A percentile compares a stretch with the other conserved stretches of the same genome.
phyloP scores from a whole-genome alignment of 2,888 invertebrate species.

The Eulithis testata region DNA sequence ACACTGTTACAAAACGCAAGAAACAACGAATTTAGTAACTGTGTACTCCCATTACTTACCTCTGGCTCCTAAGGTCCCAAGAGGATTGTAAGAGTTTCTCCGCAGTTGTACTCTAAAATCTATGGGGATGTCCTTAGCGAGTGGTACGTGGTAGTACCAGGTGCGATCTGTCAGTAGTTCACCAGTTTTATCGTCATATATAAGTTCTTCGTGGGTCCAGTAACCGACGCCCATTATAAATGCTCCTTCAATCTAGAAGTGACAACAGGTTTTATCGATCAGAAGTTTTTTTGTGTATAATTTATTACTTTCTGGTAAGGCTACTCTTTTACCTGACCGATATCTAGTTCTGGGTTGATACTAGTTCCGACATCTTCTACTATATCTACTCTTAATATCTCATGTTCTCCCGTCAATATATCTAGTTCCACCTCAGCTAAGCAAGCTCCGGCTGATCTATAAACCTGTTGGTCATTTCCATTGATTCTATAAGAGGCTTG shows the following conservation, averaged over 20 bases:
- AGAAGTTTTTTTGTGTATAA: too few relatives aligned
- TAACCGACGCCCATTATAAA: conserved; percentile 90
- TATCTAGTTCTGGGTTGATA: conserved; percentile 87
- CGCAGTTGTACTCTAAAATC: conserved; percentile 89
- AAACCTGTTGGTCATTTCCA: conserved; percentile 55
- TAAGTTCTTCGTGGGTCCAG: conserved; percentile 89
- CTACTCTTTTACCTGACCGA: conserved; percentile 82
- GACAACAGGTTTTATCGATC: background rate
- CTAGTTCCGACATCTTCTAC: conserved; percentile 88
- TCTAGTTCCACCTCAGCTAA: conserved; percentile 89
- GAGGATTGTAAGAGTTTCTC: conserved; percentile 87
- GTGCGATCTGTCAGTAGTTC: conserved; percentile 89
- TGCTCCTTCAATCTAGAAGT: conserved; percentile 86
- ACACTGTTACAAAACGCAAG: too few relatives aligned
- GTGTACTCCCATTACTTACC: conserved; percentile 45
- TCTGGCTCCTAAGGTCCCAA: conserved; percentile 66
- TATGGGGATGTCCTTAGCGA: conserved; percentile 90
- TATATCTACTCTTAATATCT: conserved; percentile 86
- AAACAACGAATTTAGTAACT: too few relatives aligned
- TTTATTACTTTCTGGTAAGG: too few relatives aligned
- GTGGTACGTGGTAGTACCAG: conserved; percentile 91
- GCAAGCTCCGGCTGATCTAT: conserved; percentile 82
- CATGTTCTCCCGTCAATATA: conserved; percentile 88
- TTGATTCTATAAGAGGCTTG: conserved; percentile 63
- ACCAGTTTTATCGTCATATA: conserved; percentile 87